Conservation (phyloP, 2,888 invertebrate genomes). For the Phalangium opilio region DNA sequence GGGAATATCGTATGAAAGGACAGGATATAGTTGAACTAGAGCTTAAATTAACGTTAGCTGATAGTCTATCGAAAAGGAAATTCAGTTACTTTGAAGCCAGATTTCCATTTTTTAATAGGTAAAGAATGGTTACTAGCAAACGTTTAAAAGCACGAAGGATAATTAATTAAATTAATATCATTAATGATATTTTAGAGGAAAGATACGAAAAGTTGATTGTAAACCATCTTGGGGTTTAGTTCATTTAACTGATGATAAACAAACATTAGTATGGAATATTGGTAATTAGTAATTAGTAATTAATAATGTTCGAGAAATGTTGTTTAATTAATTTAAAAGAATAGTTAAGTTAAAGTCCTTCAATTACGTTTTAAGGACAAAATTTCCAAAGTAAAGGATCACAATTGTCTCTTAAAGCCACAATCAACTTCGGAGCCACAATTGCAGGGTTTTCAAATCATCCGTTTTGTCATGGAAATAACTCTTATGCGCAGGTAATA, state of each 20-base stretch:
- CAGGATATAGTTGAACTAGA: constrained; percentile 9
- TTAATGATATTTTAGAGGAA: no score
- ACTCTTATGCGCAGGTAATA: constrained; percentile 12
- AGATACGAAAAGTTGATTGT: constrained; percentile 10
- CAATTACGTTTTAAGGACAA: no score
- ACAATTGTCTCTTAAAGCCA: constrained; percentile 9
- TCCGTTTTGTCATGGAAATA: constrained; percentile 12
- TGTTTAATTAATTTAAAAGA: no score
- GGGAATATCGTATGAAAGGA: constrained; percentile 13
- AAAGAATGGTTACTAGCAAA: no score
- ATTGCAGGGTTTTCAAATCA: constrained; percentile 8
- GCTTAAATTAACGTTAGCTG: constrained; percentile 10
- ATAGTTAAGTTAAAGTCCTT: no score
- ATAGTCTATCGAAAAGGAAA: constrained; percentile 7
- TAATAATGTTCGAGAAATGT: no score
- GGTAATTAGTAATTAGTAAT: constrained; percentile 4
- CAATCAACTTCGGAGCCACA: constrained; percentile 8
- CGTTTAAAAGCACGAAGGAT: no score
- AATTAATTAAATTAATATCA: no score
- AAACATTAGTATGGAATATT: constrained; percentile 11
- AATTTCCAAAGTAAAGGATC: constrained; percentile 11
- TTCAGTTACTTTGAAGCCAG: constrained; percentile 11
- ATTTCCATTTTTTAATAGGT: constrained; percentile 12
- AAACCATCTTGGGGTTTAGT: constrained; percentile 7
- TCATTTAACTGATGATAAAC: constrained; percentile 12